Percentiles rank a stretch among this genome's conserved stretches.
These are phyloP conservation scores for Spilarctia lutea DNA, from an alignment of 2,888 invertebrate species.

Conservation along the genomic window DNA sequence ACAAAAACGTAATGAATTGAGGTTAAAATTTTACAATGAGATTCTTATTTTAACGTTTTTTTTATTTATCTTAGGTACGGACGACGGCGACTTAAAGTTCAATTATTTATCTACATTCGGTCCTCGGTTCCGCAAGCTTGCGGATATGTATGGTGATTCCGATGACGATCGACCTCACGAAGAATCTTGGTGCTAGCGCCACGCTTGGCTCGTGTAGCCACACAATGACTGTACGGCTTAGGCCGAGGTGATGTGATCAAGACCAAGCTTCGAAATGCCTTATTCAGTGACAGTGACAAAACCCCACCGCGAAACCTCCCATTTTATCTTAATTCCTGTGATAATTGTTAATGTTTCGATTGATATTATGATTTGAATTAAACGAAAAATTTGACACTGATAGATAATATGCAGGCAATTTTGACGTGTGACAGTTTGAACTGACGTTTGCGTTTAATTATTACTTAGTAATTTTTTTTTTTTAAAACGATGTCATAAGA, in stretches of 20 bases:
- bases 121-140: slow-evolving; percentile 97
- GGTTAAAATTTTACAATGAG: no score
- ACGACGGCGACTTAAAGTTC: slow-evolving; percentile 97
- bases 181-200: slow-evolving; percentile 93
- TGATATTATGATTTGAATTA: slow-evolving; percentile 36
- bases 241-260: slow-evolving; percentile 46
- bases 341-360: slow-evolving; percentile 47
- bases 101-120: slow-evolving; percentile 98
- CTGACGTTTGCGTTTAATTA: slow-evolving; percentile 21
- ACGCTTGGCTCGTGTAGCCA: slow-evolving; percentile 83
- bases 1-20: no score
- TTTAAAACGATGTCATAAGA: slow-evolving; percentile 1
- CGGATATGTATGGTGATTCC: slow-evolving; percentile 98
- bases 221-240: slow-evolving; percentile 48
- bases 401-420: slow-evolving; percentile 18
- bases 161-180: slow-evolving; percentile 93
- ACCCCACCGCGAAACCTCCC: slow-evolving; percentile 58
- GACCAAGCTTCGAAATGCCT: slow-evolving; percentile 72
- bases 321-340: slow-evolving; percentile 54
- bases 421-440: slow-evolving; percentile 17
- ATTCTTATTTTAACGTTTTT: neutral
- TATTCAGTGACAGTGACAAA: slow-evolving; percentile 39
- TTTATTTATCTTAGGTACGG: slow-evolving; percentile 87
- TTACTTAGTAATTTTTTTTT: neutral
- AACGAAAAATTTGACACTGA: slow-evolving; percentile 24